Evolutionary conservation across 2,888 invertebrate genomes (phyloP).

Genomic region (Drosophila antonietae): DNA sequence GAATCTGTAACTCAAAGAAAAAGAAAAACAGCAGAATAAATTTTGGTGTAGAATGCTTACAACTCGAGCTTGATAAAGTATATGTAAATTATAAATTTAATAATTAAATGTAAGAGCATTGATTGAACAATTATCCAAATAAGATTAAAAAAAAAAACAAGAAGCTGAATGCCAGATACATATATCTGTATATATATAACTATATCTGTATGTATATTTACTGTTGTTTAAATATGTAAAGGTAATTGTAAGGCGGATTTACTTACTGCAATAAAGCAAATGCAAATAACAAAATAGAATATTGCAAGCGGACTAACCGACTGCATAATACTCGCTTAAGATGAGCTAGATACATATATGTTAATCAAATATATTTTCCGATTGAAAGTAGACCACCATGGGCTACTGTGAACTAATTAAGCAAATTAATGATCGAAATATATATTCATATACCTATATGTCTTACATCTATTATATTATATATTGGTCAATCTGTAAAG

Average conservation of each 20-base stretch:
- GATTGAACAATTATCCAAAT: too few species aligned
- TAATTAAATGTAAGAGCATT: conserved; percentile 31
- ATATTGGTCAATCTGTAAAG: neutral
- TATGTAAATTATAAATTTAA: conserved; percentile 71
- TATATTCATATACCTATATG: neutral
- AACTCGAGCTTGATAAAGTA: conserved; percentile 80
- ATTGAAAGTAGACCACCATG: too few species aligned
- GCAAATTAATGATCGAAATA: too few species aligned
- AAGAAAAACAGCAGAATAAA: conserved; percentile 47
- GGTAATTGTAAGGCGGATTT: conserved; percentile 47
- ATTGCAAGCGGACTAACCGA: neutral
- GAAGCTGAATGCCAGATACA: conserved; percentile 12
- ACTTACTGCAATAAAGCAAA: conserved; percentile 18
- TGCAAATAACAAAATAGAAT: conserved; percentile 5
- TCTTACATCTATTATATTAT: too few species aligned
- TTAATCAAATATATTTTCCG: neutral
- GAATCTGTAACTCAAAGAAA: conserved; percentile 15
- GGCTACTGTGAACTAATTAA: too few species aligned
- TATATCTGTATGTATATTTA: conserved; percentile 15
- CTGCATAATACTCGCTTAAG: neutral
- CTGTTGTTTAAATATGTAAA: conserved; percentile 38
- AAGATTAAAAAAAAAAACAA: neutral
- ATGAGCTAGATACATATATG: neutral
- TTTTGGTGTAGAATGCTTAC: conserved; percentile 80
- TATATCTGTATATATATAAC: conserved; percentile 5